Conservation (phyloP, 2,113 vertebrate genomes). For the Saccopteryx bilineata region DNA sequence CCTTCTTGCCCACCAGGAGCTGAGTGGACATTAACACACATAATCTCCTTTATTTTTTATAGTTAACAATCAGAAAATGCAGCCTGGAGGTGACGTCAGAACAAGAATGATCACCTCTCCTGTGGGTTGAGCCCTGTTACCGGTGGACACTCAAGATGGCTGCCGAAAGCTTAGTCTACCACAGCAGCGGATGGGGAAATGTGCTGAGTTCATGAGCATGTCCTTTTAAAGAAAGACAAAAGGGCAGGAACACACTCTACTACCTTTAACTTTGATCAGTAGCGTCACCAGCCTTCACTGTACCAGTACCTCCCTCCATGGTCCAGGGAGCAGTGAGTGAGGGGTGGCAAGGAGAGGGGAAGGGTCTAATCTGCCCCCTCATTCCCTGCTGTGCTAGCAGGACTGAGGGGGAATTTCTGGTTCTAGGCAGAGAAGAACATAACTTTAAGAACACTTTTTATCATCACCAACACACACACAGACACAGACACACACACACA, state of each 20-base stretch:
- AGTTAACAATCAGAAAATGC: not conserved
- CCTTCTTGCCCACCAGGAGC: not conserved
- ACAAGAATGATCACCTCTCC: not conserved
- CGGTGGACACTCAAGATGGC: not conserved
- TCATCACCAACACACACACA: not conserved
- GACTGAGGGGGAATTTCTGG: not conserved
- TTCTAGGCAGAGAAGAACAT: not conserved
- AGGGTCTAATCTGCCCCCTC: no score
- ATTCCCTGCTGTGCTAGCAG: not conserved
- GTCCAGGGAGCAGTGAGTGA: not conserved
- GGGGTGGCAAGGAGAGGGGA: not conserved
- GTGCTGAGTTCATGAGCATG: accelerated
- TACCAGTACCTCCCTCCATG: not conserved
- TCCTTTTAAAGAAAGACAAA: not conserved
- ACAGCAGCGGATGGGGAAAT: not conserved
- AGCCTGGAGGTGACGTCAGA: not conserved
- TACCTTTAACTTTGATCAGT: not conserved
- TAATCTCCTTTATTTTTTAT: not conserved
- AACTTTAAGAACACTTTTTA: not conserved
- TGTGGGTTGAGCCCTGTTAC: not conserved
- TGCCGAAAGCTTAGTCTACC: accelerated
- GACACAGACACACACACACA: not conserved
- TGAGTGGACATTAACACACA: not conserved
- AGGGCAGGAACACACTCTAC: not conserved
- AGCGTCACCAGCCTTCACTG: not conserved